Base-by-base conservation (phyloP, 2,113 vertebrate genomes). In the Dromiciops gliroides region DNA sequence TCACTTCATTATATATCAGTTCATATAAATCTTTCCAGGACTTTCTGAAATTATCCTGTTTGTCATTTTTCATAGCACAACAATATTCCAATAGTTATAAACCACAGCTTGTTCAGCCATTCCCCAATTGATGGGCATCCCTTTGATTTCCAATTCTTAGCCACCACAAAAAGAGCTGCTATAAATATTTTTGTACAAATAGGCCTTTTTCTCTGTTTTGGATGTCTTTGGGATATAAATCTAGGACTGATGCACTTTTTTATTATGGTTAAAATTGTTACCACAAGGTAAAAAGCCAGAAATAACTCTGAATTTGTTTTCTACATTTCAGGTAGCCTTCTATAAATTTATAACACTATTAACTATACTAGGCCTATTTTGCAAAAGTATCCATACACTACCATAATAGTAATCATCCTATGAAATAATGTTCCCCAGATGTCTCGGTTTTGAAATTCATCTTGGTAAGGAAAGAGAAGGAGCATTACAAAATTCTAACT, bases 321-420 rank as follows among this genome's bases (percentile, higher is more conserved):
- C 16, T 75, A n/a, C 8, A 75, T 75, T 75, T 75, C 16, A n/a
- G 37, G 37, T 44, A 22, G 89, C 25, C 50, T 88, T 49, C 51
- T 50, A 3, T 47, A 26, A 50, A 92, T 94, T 8, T 91, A 3
- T 83, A 51, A 51, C 0, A 49, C 3, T 0, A 3, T 44, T 22
- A 28, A 0, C 16, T 89, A 8, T 19, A 0, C 11, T 19, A 51
- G 0, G 25, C 14, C 0, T 8, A 4, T 75, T 75, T n/a, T 19
- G 22, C 14, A 75, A 75, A n/a, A 7, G 16, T 23, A 12, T 25
- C 16, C 6, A 1, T 51, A 4, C 16, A n/a, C 10, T 0, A 11
- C 8, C 28, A 44, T 67, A 37, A 37, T 3, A 67, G 12, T 67
- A 75, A n/a, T 22, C 37, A 75, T 44, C 16, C 0, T 75, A 44